phyloP scores from a whole-genome alignment of 2,113 vertebrate species.

The Chloebia gouldiae region DNA sequence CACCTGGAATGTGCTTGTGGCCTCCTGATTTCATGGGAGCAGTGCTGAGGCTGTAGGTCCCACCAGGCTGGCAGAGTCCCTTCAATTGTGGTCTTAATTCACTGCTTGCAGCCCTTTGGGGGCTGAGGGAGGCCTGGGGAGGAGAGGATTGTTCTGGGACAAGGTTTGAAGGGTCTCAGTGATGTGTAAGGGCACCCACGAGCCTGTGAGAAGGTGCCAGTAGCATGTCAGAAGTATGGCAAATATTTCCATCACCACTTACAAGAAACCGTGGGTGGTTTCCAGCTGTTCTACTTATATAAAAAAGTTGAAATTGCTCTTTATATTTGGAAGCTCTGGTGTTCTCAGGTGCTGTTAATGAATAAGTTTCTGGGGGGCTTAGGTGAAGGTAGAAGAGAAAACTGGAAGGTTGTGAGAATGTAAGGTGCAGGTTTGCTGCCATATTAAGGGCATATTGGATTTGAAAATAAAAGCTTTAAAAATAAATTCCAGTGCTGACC shows the following conservation, averaged over 20 bases:
- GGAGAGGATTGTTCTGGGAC: not conserved
- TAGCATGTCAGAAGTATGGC: no score
- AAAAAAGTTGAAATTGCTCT: not conserved
- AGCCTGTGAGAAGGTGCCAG: not conserved
- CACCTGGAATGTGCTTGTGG: rapidly evolving
- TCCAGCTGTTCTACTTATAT: not conserved
- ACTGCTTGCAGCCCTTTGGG: not conserved
- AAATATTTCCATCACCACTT: not conserved
- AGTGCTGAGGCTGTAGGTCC: not conserved
- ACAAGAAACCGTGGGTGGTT: not conserved
- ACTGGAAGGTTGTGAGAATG: not conserved
- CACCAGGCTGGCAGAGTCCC: not conserved
- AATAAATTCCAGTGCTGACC: not conserved
- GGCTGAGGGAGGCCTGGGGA: not conserved
- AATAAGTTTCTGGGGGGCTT: not conserved
- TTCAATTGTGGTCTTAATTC: not conserved
- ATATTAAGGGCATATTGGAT: not conserved
- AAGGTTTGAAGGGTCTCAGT: not conserved
- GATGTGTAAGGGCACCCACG: not conserved
- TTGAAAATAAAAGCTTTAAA: not conserved
- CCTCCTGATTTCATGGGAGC: not conserved
- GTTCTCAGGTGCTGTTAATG: not conserved
- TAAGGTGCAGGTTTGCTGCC: not conserved
- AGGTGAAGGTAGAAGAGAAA: not conserved
- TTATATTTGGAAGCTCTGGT: not conserved